phyloP scores from a whole-genome alignment of 2,888 invertebrate species.

The Ischnura elegans region DNA sequence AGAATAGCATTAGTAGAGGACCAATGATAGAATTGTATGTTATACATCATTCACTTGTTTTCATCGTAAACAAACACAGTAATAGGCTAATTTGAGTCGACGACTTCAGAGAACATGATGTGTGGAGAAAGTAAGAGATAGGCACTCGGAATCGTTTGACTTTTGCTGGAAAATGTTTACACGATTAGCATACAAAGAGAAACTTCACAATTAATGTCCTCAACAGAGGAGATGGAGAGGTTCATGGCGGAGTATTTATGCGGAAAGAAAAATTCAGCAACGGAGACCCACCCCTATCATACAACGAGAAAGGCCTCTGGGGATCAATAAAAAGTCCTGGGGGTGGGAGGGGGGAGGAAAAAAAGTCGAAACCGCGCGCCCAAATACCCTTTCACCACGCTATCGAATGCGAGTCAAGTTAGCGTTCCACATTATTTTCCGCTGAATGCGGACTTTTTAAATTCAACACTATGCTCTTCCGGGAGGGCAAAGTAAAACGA shows the following conservation, averaged over 20 bases:
- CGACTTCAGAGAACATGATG: too few species aligned
- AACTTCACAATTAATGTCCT: neutral
- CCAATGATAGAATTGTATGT: too few species aligned
- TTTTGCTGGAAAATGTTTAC: neutral
- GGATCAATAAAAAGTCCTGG: neutral
- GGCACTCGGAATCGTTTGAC: too few species aligned
- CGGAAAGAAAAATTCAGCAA: neutral
- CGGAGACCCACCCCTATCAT: neutral
- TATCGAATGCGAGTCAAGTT: neutral
- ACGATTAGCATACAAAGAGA: neutral
- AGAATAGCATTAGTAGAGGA: too few species aligned
- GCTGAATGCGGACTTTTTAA: neutral
- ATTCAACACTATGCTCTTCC: neutral
- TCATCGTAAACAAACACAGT: too few species aligned
- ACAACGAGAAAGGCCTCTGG: neutral
- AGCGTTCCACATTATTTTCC: neutral
- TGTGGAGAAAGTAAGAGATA: too few species aligned
- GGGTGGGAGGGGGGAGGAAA: too few species aligned
- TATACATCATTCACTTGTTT: too few species aligned
- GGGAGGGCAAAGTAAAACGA: neutral
- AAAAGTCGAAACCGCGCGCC: neutral
- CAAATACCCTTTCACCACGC: neutral
- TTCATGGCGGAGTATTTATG: neutral
- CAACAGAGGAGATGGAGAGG: neutral
- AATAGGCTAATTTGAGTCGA: too few species aligned